Percentiles rank a stretch among this genome's conserved stretches.
Conservation (phyloP, 2,888 invertebrate genomes). For the Adineta ricciae region DNA sequence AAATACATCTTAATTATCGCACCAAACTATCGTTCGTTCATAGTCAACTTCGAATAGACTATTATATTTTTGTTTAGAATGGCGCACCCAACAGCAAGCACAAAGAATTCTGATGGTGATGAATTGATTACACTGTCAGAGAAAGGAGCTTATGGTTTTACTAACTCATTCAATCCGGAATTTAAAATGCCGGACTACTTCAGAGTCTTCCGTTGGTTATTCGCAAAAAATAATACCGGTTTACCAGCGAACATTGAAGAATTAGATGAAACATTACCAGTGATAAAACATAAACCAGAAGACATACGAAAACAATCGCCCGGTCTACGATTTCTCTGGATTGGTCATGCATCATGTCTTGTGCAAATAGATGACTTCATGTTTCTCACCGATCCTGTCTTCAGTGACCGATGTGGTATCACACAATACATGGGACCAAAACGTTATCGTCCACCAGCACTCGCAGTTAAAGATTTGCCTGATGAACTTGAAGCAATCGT, state of each 20-base stretch:
- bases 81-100: too few relatives aligned
- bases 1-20: too few relatives aligned
- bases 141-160: too few relatives aligned
- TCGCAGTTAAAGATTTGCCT: conserved; percentile 49
- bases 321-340: conserved; percentile 45
- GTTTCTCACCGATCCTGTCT: conserved; percentile 54
- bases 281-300: background rate
- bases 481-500: conserved; percentile 49
- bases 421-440: background rate
- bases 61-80: too few relatives aligned
- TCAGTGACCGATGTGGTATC: conserved; percentile 36
- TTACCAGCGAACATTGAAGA: background rate
- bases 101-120: too few relatives aligned
- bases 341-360: conserved; percentile 53
- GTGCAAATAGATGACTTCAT: conserved; percentile 49
- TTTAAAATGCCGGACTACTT: background rate
- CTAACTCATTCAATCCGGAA: background rate
- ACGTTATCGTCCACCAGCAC: conserved; percentile 40
- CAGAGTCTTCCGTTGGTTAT: background rate
- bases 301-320: background rate
- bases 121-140: too few relatives aligned
- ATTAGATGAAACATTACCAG: background rate
- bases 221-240: background rate
- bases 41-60: too few relatives aligned
- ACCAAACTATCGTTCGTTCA: too few relatives aligned